These are phyloP conservation scores for Campylorhamphus procurvoides DNA, from an alignment of 2,113 vertebrate genomes.

Conservation along the genomic window DNA sequence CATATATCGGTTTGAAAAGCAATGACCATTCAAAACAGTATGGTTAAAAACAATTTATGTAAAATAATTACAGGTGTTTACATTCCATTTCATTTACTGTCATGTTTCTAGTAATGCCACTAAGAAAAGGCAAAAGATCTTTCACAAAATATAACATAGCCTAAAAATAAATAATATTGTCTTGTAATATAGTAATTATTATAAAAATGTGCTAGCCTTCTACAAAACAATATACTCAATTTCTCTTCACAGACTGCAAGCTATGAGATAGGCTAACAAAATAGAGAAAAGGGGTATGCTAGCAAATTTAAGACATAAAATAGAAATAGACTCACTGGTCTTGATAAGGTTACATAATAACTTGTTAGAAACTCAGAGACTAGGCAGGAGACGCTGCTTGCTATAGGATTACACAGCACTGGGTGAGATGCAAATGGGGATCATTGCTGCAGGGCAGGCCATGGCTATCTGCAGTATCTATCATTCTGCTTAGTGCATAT, in stretches of 20 bases:
- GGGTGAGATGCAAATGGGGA: background rate
- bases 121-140: background rate
- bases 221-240: background rate
- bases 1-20: background rate
- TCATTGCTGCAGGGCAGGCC: background rate
- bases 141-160: background rate
- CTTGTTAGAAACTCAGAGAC: background rate
- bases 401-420: rapidly evolving
- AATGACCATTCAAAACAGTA: background rate
- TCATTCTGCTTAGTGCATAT: rapidly evolving
- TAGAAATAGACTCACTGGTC: background rate
- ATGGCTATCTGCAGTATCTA: rapidly evolving
- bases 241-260: background rate
- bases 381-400: background rate
- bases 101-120: background rate
- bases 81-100: background rate
- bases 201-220: background rate
- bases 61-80: background rate
- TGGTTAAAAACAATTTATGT: background rate
- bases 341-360: background rate
- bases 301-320: background rate
- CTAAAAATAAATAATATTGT: background rate
- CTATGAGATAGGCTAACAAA: background rate
- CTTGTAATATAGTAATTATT: background rate
- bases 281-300: background rate